Base-by-base conservation (phyloP, 1,140 invertebrate genomes). In the Anastrepha ludens region DNA sequence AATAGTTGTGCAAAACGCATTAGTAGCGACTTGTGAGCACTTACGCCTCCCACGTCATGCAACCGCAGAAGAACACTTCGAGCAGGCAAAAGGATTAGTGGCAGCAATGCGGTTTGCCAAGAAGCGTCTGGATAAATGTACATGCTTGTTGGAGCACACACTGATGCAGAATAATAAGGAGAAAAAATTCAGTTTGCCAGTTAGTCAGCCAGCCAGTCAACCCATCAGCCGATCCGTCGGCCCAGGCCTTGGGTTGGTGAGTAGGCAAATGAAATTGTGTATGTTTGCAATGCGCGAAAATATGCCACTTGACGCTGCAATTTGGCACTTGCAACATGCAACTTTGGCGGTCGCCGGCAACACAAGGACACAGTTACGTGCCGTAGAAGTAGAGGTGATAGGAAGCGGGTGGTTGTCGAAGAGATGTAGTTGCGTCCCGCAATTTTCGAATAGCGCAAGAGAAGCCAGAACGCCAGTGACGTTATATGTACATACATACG, bases 261-360 rank as follows among this genome's bases (percentile, higher is more conserved):
- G 44, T 11, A n/a, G 4, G 15, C 13, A 13, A 47, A 47, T 50
- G 70, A 47, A 0, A 39, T 6, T 81, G 47, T 81, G 41, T 74
- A 7, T 29, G 74, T 20, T 81, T 81, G 74, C 74, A 81, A 81
- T 7, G 47, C 47, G 74, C 74, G 74, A 55, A 81, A 58, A 81
- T 81, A n/a, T 55, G 74, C 74, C 47, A 81, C 74, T 81, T 81
- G 74, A 29, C 44, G 74, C 74, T 47, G 47, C 74, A 81, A 81
- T 81, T 81, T 81, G 74, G 74, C 74, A 81, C 74, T 81, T 81
- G 74, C 44, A 81, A 81, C 74, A 81, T 81, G 74, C 74, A 81
- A 81, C 74, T 81, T 81, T 81, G 74, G 44, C 74, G 74, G 74
- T 55, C 74, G 74, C 9, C 44, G 74, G 39, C 74, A 81, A 81